These are phyloP conservation scores for Zaprionus kolodkinae DNA, from an alignment of 1,140 invertebrate species.

Conservation along the genomic window DNA sequence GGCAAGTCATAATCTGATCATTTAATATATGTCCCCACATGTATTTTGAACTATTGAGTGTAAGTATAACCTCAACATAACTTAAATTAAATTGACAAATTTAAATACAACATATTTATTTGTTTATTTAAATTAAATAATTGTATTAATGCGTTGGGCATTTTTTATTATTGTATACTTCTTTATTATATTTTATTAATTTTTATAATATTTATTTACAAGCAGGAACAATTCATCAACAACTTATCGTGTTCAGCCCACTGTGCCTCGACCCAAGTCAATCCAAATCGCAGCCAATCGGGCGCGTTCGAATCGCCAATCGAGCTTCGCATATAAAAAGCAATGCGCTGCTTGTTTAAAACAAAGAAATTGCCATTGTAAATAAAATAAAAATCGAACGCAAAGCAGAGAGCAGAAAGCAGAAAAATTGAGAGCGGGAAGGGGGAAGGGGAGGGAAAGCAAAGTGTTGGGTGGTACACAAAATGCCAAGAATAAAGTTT, in stretches of 20 bases:
- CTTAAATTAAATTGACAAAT: no score
- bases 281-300: constrained; percentile 75
- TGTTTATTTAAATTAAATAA: no score
- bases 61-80: no score
- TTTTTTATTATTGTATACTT: no score
- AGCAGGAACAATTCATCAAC: not conserved
- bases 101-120: no score
- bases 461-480: constrained; percentile 27
- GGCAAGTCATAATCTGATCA: no score
- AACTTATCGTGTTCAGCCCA: not conserved
- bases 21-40: no score
- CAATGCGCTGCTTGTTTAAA: constrained; percentile 81
- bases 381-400: constrained; percentile 68
- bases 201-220: no score
- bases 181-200: no score
- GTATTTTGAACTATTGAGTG: no score
- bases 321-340: constrained; percentile 75
- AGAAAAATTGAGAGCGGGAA: constrained; percentile 32
- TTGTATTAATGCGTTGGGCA: no score
- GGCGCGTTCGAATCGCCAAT: constrained; percentile 77
- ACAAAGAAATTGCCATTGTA: constrained; percentile 81
- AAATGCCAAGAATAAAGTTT: constrained; percentile 79
- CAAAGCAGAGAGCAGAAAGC: constrained; percentile 40
- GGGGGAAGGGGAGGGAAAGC: constrained; percentile 8
- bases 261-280: constrained; percentile 26